phyloP scores from a whole-genome alignment of 2,888 invertebrate species.

The Phyllotreta striolata region DNA sequence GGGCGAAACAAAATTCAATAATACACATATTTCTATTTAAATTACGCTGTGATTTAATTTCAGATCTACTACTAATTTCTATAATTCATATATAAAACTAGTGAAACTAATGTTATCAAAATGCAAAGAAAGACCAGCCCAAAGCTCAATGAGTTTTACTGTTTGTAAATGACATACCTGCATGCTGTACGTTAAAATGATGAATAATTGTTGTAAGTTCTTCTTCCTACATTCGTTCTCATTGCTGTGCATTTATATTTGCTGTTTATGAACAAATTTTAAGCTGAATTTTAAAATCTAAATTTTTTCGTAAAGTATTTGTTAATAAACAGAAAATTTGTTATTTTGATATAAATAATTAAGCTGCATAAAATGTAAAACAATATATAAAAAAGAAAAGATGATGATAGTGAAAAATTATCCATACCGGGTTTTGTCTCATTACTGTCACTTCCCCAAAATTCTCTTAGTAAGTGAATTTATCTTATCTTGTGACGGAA shows the following conservation, averaged over 20 bases:
- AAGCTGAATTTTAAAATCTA: neutral
- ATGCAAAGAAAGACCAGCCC: constrained; percentile 12
- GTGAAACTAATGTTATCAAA: neutral
- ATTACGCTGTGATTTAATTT: neutral
- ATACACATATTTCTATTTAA: too few species aligned
- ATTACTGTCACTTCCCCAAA: too few species aligned
- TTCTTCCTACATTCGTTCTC: constrained; percentile 29
- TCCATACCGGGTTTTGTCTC: too few species aligned
- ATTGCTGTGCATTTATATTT: constrained; percentile 18
- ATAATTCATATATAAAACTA: neutral
- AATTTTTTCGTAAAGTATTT: too few species aligned
- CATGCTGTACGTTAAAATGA: constrained; percentile 38
- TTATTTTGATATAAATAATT: too few species aligned
- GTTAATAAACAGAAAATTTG: too few species aligned
- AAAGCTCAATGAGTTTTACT: constrained; percentile 12
- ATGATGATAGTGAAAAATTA: too few species aligned
- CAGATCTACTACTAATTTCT: neutral
- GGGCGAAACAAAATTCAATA: too few species aligned
- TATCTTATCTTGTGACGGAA: constrained; percentile 7
- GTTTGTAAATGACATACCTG: constrained; percentile 39
- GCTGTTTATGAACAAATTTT: constrained; percentile 20
- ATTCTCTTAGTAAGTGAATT: neutral
- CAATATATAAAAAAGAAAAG: too few species aligned
- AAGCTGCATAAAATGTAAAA: too few species aligned
- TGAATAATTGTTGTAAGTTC: constrained; percentile 29